Conservation (phyloP, 2,797 vertebrate species). For the Sebastes hopkinsi region DNA sequence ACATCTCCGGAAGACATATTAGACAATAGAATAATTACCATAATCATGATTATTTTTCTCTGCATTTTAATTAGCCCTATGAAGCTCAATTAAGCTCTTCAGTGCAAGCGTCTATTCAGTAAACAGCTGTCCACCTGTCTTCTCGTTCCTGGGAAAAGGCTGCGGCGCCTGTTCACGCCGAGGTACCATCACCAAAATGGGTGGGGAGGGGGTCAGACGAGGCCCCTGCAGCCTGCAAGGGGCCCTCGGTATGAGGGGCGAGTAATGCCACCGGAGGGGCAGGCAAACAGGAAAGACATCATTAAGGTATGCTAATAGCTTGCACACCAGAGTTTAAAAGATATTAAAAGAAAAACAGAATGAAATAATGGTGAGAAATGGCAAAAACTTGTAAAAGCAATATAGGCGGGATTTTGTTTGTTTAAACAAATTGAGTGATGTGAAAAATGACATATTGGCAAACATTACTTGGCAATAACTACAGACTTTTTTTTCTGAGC, state of each 20-base stretch:
- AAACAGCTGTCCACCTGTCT: slow-evolving; percentile 82
- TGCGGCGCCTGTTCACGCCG: slow-evolving; percentile 76
- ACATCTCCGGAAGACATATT: slow-evolving; percentile 42
- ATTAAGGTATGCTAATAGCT: slow-evolving; percentile 18
- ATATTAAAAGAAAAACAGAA: neutral
- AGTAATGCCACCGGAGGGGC: slow-evolving; percentile 42
- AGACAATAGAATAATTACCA: slow-evolving; percentile 76
- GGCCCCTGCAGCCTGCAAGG: slow-evolving; percentile 55
- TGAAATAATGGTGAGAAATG: neutral
- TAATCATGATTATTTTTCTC: slow-evolving; percentile 75
- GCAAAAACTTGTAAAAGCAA: neutral
- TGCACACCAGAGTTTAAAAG: neutral
- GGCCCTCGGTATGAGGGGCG: slow-evolving; percentile 39
- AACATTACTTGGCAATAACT: no score
- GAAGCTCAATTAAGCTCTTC: slow-evolving; percentile 84
- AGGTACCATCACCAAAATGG: slow-evolving; percentile 56
- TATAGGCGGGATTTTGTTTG: neutral
- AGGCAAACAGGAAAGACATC: slow-evolving; percentile 23
- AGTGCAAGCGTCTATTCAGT: slow-evolving; percentile 73
- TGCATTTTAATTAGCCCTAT: slow-evolving; percentile 75
- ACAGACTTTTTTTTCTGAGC: no score
- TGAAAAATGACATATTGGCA: neutral
- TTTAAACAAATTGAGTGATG: neutral
- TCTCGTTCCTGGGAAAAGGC: slow-evolving; percentile 77
- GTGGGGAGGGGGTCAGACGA: slow-evolving; percentile 26